Conservation (phyloP, 2,888 invertebrate species). For the Euzophera pinguis region DNA sequence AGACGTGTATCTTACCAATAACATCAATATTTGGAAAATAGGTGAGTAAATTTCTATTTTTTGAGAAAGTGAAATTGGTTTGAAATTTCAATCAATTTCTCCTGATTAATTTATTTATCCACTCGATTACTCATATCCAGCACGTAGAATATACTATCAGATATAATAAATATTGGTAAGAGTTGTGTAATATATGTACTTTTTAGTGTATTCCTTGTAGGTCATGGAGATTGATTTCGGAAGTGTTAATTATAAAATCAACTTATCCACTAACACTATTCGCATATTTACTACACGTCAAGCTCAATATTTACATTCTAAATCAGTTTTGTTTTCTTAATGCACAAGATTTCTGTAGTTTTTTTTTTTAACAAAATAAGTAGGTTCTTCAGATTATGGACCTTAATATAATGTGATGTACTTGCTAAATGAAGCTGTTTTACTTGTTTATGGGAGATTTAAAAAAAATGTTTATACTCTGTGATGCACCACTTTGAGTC, state of each 20-base stretch:
- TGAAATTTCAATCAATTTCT: not conserved
- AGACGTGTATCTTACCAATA: not conserved
- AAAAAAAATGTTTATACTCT: too few species aligned
- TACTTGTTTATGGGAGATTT: too few species aligned
- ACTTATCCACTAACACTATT: not conserved
- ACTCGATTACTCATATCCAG: not conserved
- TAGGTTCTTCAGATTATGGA: too few species aligned
- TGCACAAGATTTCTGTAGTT: too few species aligned
- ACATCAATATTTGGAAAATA: not conserved
- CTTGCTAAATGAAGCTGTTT: too few species aligned
- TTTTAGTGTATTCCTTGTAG: not conserved
- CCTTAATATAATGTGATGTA: too few species aligned
- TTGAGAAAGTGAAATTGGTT: slow-evolving; percentile 1
- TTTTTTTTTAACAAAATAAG: too few species aligned
- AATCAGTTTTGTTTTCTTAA: too few species aligned
- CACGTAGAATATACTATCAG: not conserved
- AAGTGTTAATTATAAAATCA: not conserved
- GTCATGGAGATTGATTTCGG: not conserved
- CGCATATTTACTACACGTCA: too few species aligned
- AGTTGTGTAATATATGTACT: not conserved
- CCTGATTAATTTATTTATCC: too few species aligned
- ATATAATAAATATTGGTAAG: not conserved
- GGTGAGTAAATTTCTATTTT: slow-evolving; percentile 2
- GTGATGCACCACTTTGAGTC: too few species aligned
- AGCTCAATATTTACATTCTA: too few species aligned